Evolutionary conservation across 2,888 invertebrate genomes (phyloP).

Genomic region (Glaucopsyche alexis): DNA sequence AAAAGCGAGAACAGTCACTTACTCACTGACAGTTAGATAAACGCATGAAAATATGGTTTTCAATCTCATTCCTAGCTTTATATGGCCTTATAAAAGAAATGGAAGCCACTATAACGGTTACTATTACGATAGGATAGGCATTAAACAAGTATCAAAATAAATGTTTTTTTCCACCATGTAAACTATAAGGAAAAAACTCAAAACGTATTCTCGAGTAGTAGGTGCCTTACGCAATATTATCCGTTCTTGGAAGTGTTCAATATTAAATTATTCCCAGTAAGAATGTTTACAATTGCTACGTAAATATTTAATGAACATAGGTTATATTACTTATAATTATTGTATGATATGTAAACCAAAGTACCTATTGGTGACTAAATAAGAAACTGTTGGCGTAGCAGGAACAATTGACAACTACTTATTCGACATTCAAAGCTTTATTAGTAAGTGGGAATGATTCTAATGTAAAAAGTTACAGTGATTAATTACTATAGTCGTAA

Average conservation of each 20-base stretch:
- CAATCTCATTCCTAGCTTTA: neutral
- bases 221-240: conserved; percentile 7
- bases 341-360: too few relatives aligned
- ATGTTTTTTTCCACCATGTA: neutral
- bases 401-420: too few relatives aligned
- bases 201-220: neutral
- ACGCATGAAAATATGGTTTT: neutral
- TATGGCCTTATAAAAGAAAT: conserved; percentile 1
- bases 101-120: neutral
- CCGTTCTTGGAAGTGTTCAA: conserved; percentile 13
- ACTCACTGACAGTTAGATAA: neutral
- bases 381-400: too few relatives aligned
- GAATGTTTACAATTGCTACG: neutral
- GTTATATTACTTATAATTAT: too few relatives aligned
- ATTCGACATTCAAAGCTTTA: too few relatives aligned
- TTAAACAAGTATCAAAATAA: neutral
- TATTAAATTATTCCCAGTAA: conserved; percentile 2
- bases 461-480: too few relatives aligned
- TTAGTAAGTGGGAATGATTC: too few relatives aligned
- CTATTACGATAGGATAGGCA: neutral
- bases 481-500: too few relatives aligned
- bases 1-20: too few relatives aligned
- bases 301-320: neutral
- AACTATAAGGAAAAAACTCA: conserved; percentile 6
- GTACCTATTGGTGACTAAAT: too few relatives aligned